Percentiles rank a stretch among this genome's conserved stretches.
Conservation (phyloP, 2,888 invertebrate species). For the Operophtera brumata region DNA sequence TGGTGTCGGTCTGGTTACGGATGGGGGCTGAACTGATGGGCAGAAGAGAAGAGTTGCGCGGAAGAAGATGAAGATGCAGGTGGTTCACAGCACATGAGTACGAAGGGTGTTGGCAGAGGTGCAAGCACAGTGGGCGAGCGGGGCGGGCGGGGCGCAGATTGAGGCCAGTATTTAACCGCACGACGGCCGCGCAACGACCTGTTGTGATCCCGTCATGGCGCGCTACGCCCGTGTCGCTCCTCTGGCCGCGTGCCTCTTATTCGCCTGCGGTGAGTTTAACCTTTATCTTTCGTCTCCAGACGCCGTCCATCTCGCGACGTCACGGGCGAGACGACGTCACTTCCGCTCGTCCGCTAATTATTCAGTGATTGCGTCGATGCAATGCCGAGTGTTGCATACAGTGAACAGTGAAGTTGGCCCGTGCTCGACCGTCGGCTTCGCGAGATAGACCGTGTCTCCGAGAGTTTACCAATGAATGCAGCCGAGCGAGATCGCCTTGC, state of each 20-base stretch:
- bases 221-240: constrained; percentile 80
- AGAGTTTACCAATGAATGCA: constrained; percentile 62
- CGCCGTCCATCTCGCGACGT: constrained; percentile 73
- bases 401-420: constrained; percentile 74
- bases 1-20: neutral
- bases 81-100: constrained; percentile 73
- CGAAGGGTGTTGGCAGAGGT: constrained; percentile 74
- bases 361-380: constrained; percentile 63
- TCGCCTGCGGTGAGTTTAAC: constrained; percentile 81
- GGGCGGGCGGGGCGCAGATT: constrained; percentile 78
- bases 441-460: constrained; percentile 67
- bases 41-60: constrained; percentile 15
- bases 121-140: constrained; percentile 76
- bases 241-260: constrained; percentile 79
- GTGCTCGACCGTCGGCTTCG: constrained; percentile 59
- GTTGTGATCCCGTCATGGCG: constrained; percentile 82
- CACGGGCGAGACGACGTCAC: constrained; percentile 64
- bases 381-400: constrained; percentile 59
- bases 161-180: constrained; percentile 80
- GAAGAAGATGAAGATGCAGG: constrained; percentile 50
- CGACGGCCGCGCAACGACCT: constrained; percentile 78
- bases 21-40: constrained; percentile 12
- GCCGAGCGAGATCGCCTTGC: constrained; percentile 61
- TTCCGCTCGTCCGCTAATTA: constrained; percentile 53
- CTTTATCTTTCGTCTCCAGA: constrained; percentile 74